Evolutionary conservation across 2,888 invertebrate genomes (phyloP).

Genomic region (Netelia fuscicornis): DNA sequence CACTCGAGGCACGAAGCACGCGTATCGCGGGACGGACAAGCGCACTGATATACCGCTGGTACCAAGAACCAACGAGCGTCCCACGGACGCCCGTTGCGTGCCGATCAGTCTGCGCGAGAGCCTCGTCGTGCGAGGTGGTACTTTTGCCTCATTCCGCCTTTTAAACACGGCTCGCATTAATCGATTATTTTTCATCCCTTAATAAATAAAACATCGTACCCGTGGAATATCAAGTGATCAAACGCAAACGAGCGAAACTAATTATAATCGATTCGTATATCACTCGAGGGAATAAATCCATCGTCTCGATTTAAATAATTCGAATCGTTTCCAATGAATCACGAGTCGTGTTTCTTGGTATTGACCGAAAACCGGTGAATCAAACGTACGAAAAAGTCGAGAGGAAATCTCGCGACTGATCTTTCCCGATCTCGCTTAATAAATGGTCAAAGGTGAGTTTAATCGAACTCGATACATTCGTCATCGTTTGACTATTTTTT

Average conservation of each 20-base stretch:
- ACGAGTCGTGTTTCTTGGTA: too few relatives aligned
- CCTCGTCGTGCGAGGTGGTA: conserved; percentile 72
- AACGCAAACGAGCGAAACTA: neutral
- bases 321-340: too few relatives aligned
- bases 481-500: neutral
- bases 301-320: too few relatives aligned
- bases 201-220: neutral
- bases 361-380: too few relatives aligned
- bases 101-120: conserved; percentile 79
- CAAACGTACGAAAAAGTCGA: neutral
- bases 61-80: conserved; percentile 57
- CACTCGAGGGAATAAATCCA: too few relatives aligned
- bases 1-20: conserved; percentile 74
- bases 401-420: conserved; percentile 19
- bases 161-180: neutral
- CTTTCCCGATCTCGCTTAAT: conserved; percentile 43
- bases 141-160: conserved; percentile 15
- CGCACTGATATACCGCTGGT: too few relatives aligned
- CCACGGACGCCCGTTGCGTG: conserved; percentile 68
- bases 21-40: conserved; percentile 55
- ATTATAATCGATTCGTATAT: too few relatives aligned
- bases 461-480: too few relatives aligned
- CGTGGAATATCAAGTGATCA: conserved; percentile 1
- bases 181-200: neutral
- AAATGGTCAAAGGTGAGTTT: conserved; percentile 75